Evolutionary conservation across 2,888 invertebrate species (phyloP), one percentile per base, ranked within the genome.

Genomic region (Cremastinae sp.): DNA sequence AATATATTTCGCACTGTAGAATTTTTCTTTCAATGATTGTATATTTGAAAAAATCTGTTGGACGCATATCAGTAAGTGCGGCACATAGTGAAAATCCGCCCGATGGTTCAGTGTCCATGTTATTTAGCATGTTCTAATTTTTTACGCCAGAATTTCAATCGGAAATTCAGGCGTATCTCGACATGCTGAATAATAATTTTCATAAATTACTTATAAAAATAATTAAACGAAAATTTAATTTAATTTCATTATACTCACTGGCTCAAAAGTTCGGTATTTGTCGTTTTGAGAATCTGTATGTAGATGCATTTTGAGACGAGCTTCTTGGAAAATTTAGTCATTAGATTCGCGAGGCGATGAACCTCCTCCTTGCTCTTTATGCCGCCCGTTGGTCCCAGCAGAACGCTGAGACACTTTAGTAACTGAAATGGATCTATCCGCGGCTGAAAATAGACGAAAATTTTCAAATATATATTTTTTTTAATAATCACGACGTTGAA

Each of bases 271-370:
- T 95, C 95, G 4, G 94, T 93, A 87, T 95, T 94, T 9, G 98
- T 97, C 78, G 95, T 94, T 90, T 96, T 96, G 74, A 98, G 91
- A 85, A 98, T 97, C 89, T 97, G 96, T 84, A 97, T 94, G 87
- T 98, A 98, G 85, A 98, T 96, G 91, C 98, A 98, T 92, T 97
- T 97, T 83, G 97, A 97, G 66, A 98, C 98, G 81, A 98, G 92
- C 90, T 98, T 98, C 90, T 96, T 97, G 0, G 97, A 97, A 91
- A 96, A 97, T 90, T 97, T 97, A 54, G 95, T 96, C 98, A 98
- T 98, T 87, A 98, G 93, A 89, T 97, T 97, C 92, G 95, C 96
- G 82, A 98, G 92, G 82, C 97, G 93, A 81, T 94, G 94, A 5
- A 98, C 97, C 92, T 98, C 97, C 76, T 95, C 94, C 83, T 93